Percentiles rank a stretch among this genome's conserved stretches.
Conservation (phyloP, 2,888 invertebrate species). For the Timema podura region DNA sequence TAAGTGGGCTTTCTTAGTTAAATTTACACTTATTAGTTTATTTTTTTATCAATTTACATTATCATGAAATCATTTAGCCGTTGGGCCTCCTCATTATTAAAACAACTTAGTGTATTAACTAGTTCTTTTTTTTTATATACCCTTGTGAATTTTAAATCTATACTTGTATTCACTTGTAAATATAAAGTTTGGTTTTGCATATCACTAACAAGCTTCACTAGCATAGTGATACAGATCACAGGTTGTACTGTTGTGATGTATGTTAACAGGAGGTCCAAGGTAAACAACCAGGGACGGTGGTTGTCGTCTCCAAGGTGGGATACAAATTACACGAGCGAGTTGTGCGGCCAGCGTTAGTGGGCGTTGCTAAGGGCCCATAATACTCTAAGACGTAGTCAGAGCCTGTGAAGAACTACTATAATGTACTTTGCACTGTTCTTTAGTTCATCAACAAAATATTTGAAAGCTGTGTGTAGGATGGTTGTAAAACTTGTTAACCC, state of each 20-base stretch:
- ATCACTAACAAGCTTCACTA: not conserved
- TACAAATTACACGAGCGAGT: slow-evolving; percentile 92
- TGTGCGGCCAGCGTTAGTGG: slow-evolving; percentile 93
- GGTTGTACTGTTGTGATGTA: not conserved
- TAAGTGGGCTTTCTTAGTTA: too few species aligned
- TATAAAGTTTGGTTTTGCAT: not conserved
- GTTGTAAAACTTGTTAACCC: too few species aligned
- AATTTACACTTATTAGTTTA: too few species aligned
- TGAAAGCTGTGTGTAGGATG: too few species aligned
- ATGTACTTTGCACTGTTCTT: too few species aligned
- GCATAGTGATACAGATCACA: slow-evolving; percentile 1
- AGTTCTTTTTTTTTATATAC: not conserved
- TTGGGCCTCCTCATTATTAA: too few species aligned
- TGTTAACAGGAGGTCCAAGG: slow-evolving; percentile 64
- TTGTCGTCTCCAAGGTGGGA: slow-evolving; percentile 91
- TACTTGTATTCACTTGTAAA: not conserved
- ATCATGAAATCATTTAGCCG: too few species aligned
- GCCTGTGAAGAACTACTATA: too few species aligned
- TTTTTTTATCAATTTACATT: too few species aligned
- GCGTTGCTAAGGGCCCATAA: slow-evolving; percentile 71
- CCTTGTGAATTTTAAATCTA: not conserved
- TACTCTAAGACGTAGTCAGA: not conserved
- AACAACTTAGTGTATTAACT: too few species aligned
- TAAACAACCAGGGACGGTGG: slow-evolving; percentile 80
- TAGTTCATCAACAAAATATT: too few species aligned